Base-by-base conservation (phyloP, 2,888 invertebrate genomes). In the Acanthosoma haemorrhoidale region DNA sequence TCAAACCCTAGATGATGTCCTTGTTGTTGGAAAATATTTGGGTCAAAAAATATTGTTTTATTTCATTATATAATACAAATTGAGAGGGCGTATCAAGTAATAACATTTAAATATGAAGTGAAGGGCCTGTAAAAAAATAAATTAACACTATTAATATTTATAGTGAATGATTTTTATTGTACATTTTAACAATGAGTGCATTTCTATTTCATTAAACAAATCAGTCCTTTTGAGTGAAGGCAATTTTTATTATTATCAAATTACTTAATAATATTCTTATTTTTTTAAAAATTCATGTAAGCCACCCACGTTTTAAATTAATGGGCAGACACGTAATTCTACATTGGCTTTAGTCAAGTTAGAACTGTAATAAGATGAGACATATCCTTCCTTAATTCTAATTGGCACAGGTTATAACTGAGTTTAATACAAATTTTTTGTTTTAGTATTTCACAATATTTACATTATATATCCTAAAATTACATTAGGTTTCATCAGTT, bases 321-420 rank as follows among this genome's bases (percentile, higher is more conserved):
- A 51, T n/a, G 51, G 51, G 51, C 25, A 13, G n/a, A 25, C 3
- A n/a, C 21, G 38, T 36, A 61, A 16, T 61, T 5, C 25, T 51
- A 25, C 15, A 38, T 61, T 38, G 61, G 61, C 61, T 61, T 61
- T 61, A 61, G 34, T 61, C n/a, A n/a, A n/a, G n/a, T 61, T n/a
- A 16, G 21, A 36, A 36, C 36, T 36, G 36, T 32, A 32, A 25
- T 51, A 36, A 61, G 61, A 61, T 36, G 21, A 61, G 36, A 61
- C 61, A 61, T 36, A 21, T 36, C 13, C 34, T 61, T 32, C 21
- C 61, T 61, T 61, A 61, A 36, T 16, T 38, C 61, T 61, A 61
- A 61, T 61, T 61, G 61, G 61, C 61, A 61, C 61, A 61, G 61
- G 36, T 61, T 61, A 61, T 61, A 61, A 61, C 32, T 61, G 61